A percentile compares a stretch with the other conserved stretches of the same genome.
Evolutionary conservation across 2,113 vertebrate genomes (phyloP).

Genomic region (Chloroceryle aenea): DNA sequence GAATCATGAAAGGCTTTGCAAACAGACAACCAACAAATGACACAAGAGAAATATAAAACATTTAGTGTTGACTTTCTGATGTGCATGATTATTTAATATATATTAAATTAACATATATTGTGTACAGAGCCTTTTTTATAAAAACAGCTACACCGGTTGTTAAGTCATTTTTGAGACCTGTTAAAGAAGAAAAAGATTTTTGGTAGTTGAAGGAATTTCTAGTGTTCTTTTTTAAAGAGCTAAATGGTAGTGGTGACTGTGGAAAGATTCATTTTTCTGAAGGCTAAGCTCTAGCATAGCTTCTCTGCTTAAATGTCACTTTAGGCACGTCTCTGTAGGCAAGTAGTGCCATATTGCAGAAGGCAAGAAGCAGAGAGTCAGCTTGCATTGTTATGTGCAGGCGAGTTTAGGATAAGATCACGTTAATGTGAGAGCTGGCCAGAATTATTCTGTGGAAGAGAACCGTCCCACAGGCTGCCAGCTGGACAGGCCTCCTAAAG

Average conservation of each 20-base stretch:
- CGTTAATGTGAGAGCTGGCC: not conserved
- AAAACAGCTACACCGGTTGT: not conserved
- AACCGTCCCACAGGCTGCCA: not conserved
- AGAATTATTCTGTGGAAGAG: not conserved
- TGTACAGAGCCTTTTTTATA: too few relatives aligned
- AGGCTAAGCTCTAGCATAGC: not conserved
- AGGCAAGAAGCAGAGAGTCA: not conserved
- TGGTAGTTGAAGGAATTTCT: not conserved
- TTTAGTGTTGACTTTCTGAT: not conserved
- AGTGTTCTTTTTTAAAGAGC: not conserved
- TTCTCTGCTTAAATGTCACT: not conserved
- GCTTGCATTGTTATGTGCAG: not conserved
- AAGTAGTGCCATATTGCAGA: not conserved
- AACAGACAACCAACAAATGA: not conserved
- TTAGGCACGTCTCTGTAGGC: not conserved
- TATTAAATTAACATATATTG: too few relatives aligned
- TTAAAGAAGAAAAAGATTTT: not conserved
- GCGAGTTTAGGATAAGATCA: not conserved
- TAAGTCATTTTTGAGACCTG: not conserved
- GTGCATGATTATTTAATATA: not conserved
- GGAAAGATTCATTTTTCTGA: not conserved
- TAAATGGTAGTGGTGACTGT: not conserved
- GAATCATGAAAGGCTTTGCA: not conserved
- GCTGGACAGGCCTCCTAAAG: not conserved
- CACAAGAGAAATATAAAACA: not conserved